A percentile compares a stretch with the other conserved stretches of the same genome.
phyloP scores from a whole-genome alignment of 30 jellyfish, hydroid and myxozoan species.

The Chrysaora quinquecirrha region DNA sequence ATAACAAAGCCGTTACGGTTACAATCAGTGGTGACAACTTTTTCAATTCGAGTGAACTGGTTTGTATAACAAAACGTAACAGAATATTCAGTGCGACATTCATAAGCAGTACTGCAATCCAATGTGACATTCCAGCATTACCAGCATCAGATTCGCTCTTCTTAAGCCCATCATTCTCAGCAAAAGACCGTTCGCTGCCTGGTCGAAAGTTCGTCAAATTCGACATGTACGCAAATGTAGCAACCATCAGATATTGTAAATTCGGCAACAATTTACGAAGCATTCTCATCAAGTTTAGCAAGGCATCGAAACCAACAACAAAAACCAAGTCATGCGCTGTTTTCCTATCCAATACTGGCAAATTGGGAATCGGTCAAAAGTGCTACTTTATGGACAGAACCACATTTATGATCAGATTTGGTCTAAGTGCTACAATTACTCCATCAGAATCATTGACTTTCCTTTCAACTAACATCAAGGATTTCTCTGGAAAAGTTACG shows the following conservation, averaged over 20 bases:
- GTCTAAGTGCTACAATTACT: slow-evolving; percentile 11
- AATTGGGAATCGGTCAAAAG: slow-evolving; percentile 20
- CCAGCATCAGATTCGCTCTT: neutral
- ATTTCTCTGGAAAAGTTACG: slow-evolving; percentile 25
- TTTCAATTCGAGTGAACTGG: slow-evolving; percentile 7
- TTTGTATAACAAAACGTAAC: slow-evolving; percentile 49
- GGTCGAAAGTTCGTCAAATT: neutral
- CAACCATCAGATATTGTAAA: slow-evolving; percentile 15
- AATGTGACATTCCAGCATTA: slow-evolving; percentile 39
- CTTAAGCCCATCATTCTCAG: slow-evolving; percentile 33
- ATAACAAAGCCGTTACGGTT: slow-evolving; percentile 4
- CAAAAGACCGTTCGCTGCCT: slow-evolving; percentile 15
- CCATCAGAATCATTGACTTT: slow-evolving; percentile 24
- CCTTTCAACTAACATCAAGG: neutral
- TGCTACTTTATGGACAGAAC: slow-evolving; percentile 17
- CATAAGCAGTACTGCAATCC: slow-evolving; percentile 14
- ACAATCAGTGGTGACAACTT: slow-evolving; percentile 36
- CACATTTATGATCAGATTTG: slow-evolving; percentile 6
- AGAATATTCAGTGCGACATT: slow-evolving; percentile 18
- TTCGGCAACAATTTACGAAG: slow-evolving; percentile 10
- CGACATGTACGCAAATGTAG: slow-evolving; percentile 5
- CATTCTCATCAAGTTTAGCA: slow-evolving; percentile 6
- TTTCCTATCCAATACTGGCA: neutral
- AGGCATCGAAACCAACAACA: neutral
- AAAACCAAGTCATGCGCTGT: slow-evolving; percentile 7